Evolutionary conservation across 2,113 vertebrate species (phyloP), one percentile per base, ranked within the genome.

Genomic region (Nyctibius bracteatus): DNA sequence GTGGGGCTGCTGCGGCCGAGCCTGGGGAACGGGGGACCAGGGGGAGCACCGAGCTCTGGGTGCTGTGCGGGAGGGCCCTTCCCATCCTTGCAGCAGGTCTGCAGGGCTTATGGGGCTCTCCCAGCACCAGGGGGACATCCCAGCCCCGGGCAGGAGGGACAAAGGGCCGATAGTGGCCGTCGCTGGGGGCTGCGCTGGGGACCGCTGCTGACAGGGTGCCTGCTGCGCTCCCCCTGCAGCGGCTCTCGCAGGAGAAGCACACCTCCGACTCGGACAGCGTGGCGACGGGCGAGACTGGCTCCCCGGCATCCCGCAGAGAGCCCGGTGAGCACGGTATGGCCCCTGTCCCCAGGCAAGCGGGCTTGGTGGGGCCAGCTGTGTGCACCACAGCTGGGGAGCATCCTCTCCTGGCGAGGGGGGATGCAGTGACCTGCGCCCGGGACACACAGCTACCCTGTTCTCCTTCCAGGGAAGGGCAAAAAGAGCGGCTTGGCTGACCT

Each of bases 401-500:
- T 33, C 59, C 35, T 70, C 58, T 86, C 33, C 73, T 1, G 2
- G 7, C 5, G 12, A 44, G 25, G 4, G 6, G 9, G 30, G 25
- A 30, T 79, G 62, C 37, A 0, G 6, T 51, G 28, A 15, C 18
- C 10, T 0, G 0, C 2, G 1, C 8, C 1, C 0, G n/a, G 23
- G 14, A 4, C 61, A 87, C 84, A 59, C 51, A 52, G 44, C 47
- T 44, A 18, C 44, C 27, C 75, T 58, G 9, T 80, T 20, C 43
- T 74, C 35, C 62, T 91, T 92, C 28, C 96, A 99, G 99, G 97
- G 47, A 99, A 99, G 94, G 98, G 96, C 84, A 99, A 99, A 96
- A 99, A 98, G 47, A 98, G 98, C 0, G 98, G 99, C 4, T 98
- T 99, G 95, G 99, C 99, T 5, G 99, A 99, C 88, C 97, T 99